phyloP scores from a whole-genome alignment of 2,888 invertebrate species.

The Artemia sinica region DNA sequence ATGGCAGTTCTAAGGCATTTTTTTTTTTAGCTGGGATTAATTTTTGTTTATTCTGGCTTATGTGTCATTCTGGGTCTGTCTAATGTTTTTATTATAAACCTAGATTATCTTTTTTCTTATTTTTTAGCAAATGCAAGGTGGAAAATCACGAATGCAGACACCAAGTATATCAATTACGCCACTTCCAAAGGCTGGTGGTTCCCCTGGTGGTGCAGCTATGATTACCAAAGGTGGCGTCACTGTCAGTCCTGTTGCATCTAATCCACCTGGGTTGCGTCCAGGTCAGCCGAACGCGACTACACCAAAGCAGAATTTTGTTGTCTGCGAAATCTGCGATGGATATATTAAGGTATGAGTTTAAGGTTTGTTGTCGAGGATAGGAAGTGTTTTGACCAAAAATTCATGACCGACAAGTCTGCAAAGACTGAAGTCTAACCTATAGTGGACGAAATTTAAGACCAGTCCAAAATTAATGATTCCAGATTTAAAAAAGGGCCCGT shows the following conservation, averaged over 20 bases:
- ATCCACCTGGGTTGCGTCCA: conserved; percentile 23
- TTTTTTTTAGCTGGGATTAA: too few species aligned
- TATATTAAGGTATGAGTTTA: conserved; percentile 51
- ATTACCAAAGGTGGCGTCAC: conserved; percentile 32
- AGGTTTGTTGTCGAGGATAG: too few species aligned
- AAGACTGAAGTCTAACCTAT: too few species aligned
- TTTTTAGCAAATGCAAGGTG: conserved; percentile 21
- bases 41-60: too few species aligned
- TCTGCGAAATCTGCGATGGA: conserved; percentile 92
- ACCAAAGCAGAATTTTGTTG: conserved; percentile 61
- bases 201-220: conserved; percentile 33
- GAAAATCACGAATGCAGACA: conserved; percentile 36
- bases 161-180: conserved; percentile 82
- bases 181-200: conserved; percentile 46
- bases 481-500: too few species aligned
- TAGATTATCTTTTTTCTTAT: conserved; percentile 21
- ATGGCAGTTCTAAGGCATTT: too few species aligned
- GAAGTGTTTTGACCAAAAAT: too few species aligned
- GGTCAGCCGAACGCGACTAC: conserved; percentile 32
- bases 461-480: too few species aligned
- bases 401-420: too few species aligned
- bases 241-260: conserved; percentile 28
- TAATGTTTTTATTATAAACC: conserved; percentile 15
- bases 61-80: neutral
- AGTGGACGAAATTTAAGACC: too few species aligned